phyloP scores from a whole-genome alignment of 1,140 invertebrate genomes.

The Teleogryllus occipitalis region DNA sequence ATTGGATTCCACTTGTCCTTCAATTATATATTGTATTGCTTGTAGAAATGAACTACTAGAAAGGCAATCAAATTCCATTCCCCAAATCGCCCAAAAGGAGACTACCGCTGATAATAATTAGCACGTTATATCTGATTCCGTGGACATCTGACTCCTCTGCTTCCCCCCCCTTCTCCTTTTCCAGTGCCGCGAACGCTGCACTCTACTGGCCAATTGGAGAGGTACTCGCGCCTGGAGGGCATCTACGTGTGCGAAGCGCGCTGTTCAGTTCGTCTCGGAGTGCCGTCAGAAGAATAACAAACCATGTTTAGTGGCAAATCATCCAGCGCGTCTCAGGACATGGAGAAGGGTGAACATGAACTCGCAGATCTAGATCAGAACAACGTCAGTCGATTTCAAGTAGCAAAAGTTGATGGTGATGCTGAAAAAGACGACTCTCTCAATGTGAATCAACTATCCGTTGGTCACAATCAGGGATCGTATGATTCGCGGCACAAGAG shows the following conservation, averaged over 20 bases:
- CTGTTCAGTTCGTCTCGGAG: not conserved
- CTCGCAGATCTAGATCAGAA: slow-evolving; percentile 27
- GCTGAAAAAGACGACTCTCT: slow-evolving; percentile 18
- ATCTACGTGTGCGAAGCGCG: not conserved
- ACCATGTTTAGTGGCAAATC: slow-evolving; percentile 6
- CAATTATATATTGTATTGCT: too few relatives aligned
- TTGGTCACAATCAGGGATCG: not conserved
- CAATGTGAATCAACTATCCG: not conserved
- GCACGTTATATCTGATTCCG: too few relatives aligned
- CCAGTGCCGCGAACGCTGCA: not conserved
- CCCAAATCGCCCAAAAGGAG: too few relatives aligned
- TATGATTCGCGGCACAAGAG: slow-evolving; percentile 44
- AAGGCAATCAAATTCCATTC: too few relatives aligned
- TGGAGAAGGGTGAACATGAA: slow-evolving; percentile 23
- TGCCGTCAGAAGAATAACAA: too few relatives aligned
- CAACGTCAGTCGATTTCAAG: slow-evolving; percentile 34
- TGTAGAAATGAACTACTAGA: too few relatives aligned
- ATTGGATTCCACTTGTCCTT: too few relatives aligned
- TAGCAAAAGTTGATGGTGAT: slow-evolving; percentile 36
- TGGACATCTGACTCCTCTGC: too few relatives aligned
- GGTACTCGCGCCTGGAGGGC: not conserved
- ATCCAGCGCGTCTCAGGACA: not conserved
- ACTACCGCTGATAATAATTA: too few relatives aligned
- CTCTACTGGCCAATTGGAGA: not conserved
- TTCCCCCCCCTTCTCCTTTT: not conserved